Percentiles rank a stretch among this genome's conserved stretches.
These are phyloP conservation scores for Bucco capensis DNA, from an alignment of 2,113 vertebrate genomes.

Conservation along the genomic window DNA sequence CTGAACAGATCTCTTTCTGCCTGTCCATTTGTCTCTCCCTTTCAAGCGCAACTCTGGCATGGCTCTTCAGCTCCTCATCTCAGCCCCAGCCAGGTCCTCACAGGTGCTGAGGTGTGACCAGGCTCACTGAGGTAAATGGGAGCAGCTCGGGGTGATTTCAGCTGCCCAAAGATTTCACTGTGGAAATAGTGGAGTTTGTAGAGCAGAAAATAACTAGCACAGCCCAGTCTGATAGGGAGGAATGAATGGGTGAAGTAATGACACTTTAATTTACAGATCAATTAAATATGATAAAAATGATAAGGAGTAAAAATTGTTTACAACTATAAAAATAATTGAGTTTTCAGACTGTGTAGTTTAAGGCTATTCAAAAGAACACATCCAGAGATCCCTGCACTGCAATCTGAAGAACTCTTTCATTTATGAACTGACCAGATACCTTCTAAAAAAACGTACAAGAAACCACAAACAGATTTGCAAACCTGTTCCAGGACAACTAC, in stretches of 20 bases:
- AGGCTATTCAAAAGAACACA: neutral
- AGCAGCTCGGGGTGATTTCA: neutral
- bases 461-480: slow-evolving; percentile 67
- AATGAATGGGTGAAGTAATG: neutral
- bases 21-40: neutral
- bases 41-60: neutral
- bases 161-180: neutral
- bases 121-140: neutral
- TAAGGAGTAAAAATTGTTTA: neutral
- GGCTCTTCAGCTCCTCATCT: neutral
- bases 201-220: accelerated
- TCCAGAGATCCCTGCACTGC: neutral
- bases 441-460: slow-evolving; percentile 3
- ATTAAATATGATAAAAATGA: neutral
- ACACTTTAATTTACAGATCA: neutral
- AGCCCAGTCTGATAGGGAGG: neutral
- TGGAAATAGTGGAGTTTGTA: neutral
- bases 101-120: neutral
- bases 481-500: slow-evolving; percentile 55
- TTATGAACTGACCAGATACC: slow-evolving; percentile 36
- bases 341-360: slow-evolving; percentile 21
- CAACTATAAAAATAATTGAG: neutral
- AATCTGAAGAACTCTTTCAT: neutral
- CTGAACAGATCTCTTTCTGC: neutral
- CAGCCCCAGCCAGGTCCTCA: neutral